Evolutionary conservation across 2,113 vertebrate species (phyloP).

Genomic region (Abramis brama): DNA sequence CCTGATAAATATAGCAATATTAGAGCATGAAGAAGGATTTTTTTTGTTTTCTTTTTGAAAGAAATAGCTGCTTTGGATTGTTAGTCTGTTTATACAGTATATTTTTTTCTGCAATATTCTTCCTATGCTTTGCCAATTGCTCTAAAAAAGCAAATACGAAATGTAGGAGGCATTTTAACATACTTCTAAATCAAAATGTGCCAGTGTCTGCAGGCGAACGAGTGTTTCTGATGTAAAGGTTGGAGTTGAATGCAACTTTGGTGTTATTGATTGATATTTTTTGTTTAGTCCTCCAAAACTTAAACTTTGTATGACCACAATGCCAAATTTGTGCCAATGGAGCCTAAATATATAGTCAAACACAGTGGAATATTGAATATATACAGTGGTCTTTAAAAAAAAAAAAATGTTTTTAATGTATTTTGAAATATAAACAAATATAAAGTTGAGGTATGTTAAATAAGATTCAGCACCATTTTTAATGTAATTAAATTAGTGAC

Average conservation of each 20-base stretch:
- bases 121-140: slow-evolving; percentile 34
- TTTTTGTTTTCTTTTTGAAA: slow-evolving; percentile 3
- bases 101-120: slow-evolving; percentile 55
- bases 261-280: slow-evolving; percentile 7
- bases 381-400: too few relatives aligned
- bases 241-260: neutral
- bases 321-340: neutral
- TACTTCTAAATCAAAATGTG: neutral
- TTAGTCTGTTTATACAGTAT: slow-evolving; percentile 63
- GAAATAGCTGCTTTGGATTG: slow-evolving; percentile 21
- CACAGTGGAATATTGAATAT: too few relatives aligned
- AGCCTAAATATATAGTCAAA: neutral
- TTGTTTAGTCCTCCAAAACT: neutral
- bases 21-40: neutral
- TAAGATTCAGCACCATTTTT: neutral
- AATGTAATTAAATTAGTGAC: neutral
- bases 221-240: neutral
- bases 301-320: neutral
- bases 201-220: neutral
- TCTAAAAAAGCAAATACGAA: slow-evolving; percentile 31
- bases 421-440: neutral
- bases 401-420: too few relatives aligned
- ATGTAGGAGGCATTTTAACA: neutral
- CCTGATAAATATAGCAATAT: slow-evolving; percentile 38
- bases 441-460: neutral